Conservation (phyloP, 2,797 vertebrate genomes). For the Lutjanus argentimaculatus region DNA sequence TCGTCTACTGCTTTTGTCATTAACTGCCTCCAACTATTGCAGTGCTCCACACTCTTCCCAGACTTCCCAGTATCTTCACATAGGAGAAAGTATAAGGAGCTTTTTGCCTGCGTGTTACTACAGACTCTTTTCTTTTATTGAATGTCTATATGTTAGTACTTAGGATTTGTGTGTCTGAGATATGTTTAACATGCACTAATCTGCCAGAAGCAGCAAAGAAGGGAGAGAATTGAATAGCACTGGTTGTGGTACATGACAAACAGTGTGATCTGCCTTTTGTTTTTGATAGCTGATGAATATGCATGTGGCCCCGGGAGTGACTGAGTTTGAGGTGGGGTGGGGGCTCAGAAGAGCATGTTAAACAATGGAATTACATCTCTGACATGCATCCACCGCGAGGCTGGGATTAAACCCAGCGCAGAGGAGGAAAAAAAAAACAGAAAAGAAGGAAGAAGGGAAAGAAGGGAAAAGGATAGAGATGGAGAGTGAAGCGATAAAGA, state of each 20-base stretch:
- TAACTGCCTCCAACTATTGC: constrained; percentile 41
- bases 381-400: constrained; percentile 84
- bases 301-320: constrained; percentile 78
- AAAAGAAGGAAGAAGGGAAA: constrained; percentile 57
- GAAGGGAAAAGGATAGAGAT: constrained; percentile 68
- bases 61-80: constrained; percentile 43
- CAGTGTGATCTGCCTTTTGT: constrained; percentile 82
- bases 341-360: constrained; percentile 80
- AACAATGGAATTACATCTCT: constrained; percentile 87
- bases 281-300: constrained; percentile 83
- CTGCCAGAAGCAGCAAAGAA: constrained; percentile 71
- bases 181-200: constrained; percentile 82
- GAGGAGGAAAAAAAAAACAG: constrained; percentile 55
- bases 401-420: constrained; percentile 82
- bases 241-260: constrained; percentile 76
- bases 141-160: constrained; percentile 75
- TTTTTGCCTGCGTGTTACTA: constrained; percentile 50
- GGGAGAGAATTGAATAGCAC: constrained; percentile 73
- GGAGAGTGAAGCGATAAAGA: constrained; percentile 80
- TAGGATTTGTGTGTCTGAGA: constrained; percentile 80
- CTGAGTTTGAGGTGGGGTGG: constrained; percentile 74
- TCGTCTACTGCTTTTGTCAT: constrained; percentile 40
- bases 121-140: constrained; percentile 69
- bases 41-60: constrained; percentile 41
- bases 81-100: constrained; percentile 56